These are phyloP conservation scores for Cygnus buccinator DNA, from an alignment of 2,113 vertebrate genomes.

Conservation along the genomic window DNA sequence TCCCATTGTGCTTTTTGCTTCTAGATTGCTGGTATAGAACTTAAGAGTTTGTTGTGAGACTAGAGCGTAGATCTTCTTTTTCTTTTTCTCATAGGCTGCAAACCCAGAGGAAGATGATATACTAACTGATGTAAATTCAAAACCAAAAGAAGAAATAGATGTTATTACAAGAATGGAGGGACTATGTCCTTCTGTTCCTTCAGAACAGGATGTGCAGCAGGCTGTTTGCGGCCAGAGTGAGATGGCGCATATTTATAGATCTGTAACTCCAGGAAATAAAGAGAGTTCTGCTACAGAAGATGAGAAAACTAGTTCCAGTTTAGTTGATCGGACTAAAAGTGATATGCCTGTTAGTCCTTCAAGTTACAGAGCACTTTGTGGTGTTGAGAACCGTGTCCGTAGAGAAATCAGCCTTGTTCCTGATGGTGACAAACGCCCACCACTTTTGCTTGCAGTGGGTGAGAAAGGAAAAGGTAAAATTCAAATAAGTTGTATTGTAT, in stretches of 20 bases:
- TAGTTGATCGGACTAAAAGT: not conserved
- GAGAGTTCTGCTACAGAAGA: conserved; percentile 23
- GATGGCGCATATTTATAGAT: not conserved
- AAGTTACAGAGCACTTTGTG: conserved; percentile 82
- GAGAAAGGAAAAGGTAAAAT: conserved; percentile 83
- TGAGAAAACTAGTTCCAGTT: not conserved
- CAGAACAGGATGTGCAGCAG: not conserved
- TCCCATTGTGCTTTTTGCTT: not conserved
- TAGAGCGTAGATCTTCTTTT: not conserved
- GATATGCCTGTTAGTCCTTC: conserved; percentile 65
- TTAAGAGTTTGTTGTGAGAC: not conserved
- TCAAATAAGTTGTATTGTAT: not conserved
- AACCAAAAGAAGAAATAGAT: conserved; percentile 23
- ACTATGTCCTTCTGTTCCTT: not conserved
- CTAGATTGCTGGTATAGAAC: not conserved
- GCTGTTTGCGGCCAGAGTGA: not conserved
- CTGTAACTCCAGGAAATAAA: not conserved
- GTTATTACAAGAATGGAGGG: not conserved
- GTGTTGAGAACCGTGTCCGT: conserved; percentile 77
- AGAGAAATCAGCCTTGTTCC: conserved; percentile 84
- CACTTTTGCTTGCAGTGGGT: conserved; percentile 80
- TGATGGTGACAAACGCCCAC: conserved; percentile 84
- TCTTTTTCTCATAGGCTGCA: conserved; percentile 54
- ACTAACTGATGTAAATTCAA: conserved; percentile 17
- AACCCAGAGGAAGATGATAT: conserved; percentile 14